Evolutionary conservation across 1,140 invertebrate species (phyloP).

Genomic region (Drosophila parabipectinata): DNA sequence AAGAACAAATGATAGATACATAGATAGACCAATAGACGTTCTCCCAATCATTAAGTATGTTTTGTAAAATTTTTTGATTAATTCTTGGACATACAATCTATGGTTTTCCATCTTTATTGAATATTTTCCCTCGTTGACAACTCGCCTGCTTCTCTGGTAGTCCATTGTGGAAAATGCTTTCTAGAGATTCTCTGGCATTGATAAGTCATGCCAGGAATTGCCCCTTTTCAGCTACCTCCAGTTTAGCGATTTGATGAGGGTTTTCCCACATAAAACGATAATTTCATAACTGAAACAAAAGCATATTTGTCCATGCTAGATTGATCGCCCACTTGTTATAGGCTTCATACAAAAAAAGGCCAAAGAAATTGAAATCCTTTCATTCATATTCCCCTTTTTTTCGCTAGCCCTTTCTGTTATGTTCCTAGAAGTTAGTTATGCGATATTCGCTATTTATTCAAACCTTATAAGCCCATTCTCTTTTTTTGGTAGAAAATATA

Average conservation of each 20-base stretch:
- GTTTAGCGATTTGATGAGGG: conserved; percentile 70
- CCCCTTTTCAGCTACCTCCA: conserved; percentile 49
- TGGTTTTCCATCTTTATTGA: conserved; percentile 35
- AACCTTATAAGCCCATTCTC: conserved; percentile 16
- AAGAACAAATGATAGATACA: background rate
- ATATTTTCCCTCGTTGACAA: conserved; percentile 46
- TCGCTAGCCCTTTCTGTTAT: conserved; percentile 38
- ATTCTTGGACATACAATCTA: conserved; percentile 43
- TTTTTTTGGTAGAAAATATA: conserved; percentile 49
- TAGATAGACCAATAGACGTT: no score
- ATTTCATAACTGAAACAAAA: conserved; percentile 52
- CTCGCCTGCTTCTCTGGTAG: conserved; percentile 64
- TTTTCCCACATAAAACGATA: conserved; percentile 42
- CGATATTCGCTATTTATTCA: conserved; percentile 65
- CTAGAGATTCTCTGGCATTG: conserved; percentile 39
- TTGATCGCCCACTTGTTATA: conserved; percentile 63
- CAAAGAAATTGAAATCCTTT: conserved; percentile 55
- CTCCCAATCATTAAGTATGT: background rate
- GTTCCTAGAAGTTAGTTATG: conserved; percentile 75
- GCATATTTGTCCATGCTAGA: conserved; percentile 69
- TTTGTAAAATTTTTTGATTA: conserved; percentile 42
- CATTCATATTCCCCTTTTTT: conserved; percentile 20
- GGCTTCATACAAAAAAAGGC: conserved; percentile 28
- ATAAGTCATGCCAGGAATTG: conserved; percentile 53
- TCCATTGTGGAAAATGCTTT: conserved; percentile 28